These are phyloP conservation scores for Argyrosomus japonicus DNA, from an alignment of 2,113 vertebrate genomes.

Conservation along the genomic window DNA sequence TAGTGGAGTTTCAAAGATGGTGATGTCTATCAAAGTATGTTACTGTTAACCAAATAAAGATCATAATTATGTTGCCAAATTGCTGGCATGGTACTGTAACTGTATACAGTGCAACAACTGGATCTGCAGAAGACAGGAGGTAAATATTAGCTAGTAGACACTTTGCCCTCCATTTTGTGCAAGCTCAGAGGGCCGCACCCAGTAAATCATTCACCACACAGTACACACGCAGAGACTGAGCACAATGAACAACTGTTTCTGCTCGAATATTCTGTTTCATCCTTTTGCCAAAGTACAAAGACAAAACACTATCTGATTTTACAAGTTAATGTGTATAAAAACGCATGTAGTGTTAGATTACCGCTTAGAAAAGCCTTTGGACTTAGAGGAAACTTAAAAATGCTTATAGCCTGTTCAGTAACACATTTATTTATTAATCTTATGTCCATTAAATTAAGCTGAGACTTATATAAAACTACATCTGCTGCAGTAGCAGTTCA, in stretches of 20 bases:
- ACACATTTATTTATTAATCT: not conserved
- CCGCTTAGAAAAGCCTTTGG: not conserved
- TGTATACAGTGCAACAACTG: not conserved
- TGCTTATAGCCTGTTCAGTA: not conserved
- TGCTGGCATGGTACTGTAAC: no score
- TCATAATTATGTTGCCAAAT: not conserved
- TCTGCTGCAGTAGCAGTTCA: not conserved
- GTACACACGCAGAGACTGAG: not conserved
- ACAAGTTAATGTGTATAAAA: not conserved
- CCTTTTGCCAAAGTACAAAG: not conserved
- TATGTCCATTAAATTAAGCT: not conserved
- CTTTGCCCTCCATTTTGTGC: not conserved
- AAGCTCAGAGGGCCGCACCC: slow-evolving; percentile 54
- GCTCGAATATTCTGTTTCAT: not conserved
- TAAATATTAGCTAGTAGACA: slow-evolving; percentile 32
- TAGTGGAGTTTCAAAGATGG: not conserved
- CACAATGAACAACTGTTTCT: not conserved
- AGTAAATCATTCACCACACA: slow-evolving; percentile 67
- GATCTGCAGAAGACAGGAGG: not conserved
- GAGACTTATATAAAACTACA: not conserved
- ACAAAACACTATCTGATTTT: slow-evolving; percentile 13
- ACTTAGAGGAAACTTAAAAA: not conserved
- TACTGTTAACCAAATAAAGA: not conserved
- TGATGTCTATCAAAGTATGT: not conserved
- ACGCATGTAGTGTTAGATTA: not conserved